Percentiles rank a stretch among this genome's conserved stretches.
Conservation (phyloP, 2,888 invertebrate species). For the Diogma glabrata region DNA sequence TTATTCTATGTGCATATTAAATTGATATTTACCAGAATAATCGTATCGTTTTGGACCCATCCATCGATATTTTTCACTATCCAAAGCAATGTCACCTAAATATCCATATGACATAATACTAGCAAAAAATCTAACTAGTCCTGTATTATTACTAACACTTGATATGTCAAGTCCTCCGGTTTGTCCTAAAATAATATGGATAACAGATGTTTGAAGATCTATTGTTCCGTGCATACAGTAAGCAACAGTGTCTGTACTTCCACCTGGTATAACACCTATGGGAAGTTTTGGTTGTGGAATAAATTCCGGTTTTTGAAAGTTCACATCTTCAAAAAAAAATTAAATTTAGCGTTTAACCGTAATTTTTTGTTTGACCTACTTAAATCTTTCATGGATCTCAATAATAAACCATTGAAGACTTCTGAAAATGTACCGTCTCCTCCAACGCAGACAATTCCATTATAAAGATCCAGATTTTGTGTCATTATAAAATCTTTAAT, state of each 20-base stretch:
- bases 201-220: constrained; percentile 66
- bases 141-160: constrained; percentile 51
- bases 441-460: constrained; percentile 69
- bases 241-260: constrained; percentile 67
- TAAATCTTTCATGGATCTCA: constrained; percentile 40
- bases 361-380: constrained; percentile 36
- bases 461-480: constrained; percentile 44
- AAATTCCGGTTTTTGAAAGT: constrained; percentile 27
- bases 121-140: constrained; percentile 54
- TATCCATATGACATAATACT: constrained; percentile 76
- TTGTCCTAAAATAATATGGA: constrained; percentile 71
- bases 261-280: constrained; percentile 51
- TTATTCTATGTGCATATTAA: background rate
- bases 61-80: constrained; percentile 72
- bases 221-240: constrained; percentile 68
- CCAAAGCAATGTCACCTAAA: constrained; percentile 67
- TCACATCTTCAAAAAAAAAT: constrained; percentile 19
- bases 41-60: constrained; percentile 78
- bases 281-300: constrained; percentile 37
- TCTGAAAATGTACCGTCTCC: constrained; percentile 83
- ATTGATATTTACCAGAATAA: constrained; percentile 53
- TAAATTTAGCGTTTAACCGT: background rate
- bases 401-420: constrained; percentile 58
- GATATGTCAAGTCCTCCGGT: constrained; percentile 62
- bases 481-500: constrained; percentile 54